These are phyloP conservation scores for Choreutis nemorana DNA, from an alignment of 2,888 invertebrate species.

Conservation along the genomic window DNA sequence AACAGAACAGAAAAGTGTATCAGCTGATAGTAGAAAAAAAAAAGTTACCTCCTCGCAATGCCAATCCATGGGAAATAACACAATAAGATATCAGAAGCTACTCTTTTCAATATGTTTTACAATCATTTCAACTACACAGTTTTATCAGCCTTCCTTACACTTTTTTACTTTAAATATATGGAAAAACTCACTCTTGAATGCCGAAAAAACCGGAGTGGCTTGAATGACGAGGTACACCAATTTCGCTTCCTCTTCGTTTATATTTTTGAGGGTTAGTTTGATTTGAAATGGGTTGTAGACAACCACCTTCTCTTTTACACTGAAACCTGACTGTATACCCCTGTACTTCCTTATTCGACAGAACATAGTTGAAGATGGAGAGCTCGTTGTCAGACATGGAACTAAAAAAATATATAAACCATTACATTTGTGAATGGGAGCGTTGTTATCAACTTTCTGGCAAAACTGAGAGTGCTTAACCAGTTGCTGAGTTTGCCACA, in stretches of 20 bases:
- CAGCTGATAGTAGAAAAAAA: too few relatives aligned
- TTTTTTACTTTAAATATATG: too few relatives aligned
- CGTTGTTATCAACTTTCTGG: too few relatives aligned
- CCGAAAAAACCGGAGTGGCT: constrained; percentile 76
- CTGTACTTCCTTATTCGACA: constrained; percentile 71
- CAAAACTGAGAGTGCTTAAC: too few relatives aligned
- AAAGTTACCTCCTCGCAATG: too few relatives aligned
- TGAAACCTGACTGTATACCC: constrained; percentile 68
- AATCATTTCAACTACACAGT: too few relatives aligned
- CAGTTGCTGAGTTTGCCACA: constrained; percentile 14
- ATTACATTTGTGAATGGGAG: not conserved
- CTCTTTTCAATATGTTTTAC: too few relatives aligned
- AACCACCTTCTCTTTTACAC: constrained; percentile 65
- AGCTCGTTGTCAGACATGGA: constrained; percentile 6
- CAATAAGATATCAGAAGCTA: not conserved
- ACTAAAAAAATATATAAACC: constrained; percentile 2
- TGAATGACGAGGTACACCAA: constrained; percentile 73
- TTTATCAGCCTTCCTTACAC: too few relatives aligned
- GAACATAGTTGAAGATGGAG: constrained; percentile 27
- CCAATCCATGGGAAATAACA: too few relatives aligned
- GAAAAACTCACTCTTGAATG: constrained; percentile 74
- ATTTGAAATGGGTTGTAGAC: constrained; percentile 77
- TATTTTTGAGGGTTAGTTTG: constrained; percentile 73
- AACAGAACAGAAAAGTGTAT: too few relatives aligned
- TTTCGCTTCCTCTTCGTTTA: constrained; percentile 53